Percentiles rank a stretch among this genome's conserved stretches.
These are phyloP conservation scores for Aplysina aerophoba DNA, from an alignment of 37 sponge, comb jelly and placozoan genomes.

Conservation along the genomic window DNA sequence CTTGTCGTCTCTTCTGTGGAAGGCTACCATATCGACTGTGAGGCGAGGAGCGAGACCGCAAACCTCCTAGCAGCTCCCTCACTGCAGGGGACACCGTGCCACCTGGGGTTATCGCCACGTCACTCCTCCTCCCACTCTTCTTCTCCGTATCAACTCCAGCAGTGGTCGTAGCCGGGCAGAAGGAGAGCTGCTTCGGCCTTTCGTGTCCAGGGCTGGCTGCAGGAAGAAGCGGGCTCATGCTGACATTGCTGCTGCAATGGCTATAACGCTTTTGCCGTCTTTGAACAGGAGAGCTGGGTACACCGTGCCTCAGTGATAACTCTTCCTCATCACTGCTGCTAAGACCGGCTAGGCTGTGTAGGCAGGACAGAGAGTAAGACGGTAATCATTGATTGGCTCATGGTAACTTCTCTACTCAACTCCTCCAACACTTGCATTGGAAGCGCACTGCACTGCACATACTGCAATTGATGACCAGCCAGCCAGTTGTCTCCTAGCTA, in stretches of 20 bases:
- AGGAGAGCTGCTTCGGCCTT: background rate
- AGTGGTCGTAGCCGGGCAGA: background rate
- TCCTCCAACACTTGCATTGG: too few relatives aligned
- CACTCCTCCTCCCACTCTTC: background rate
- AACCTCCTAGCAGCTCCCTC: slow-evolving; percentile 24
- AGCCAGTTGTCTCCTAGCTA: too few relatives aligned
- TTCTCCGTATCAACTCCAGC: background rate
- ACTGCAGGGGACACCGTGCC: slow-evolving; percentile 57
- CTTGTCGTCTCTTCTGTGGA: background rate
- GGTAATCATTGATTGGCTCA: too few relatives aligned
- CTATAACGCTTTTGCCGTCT: background rate
- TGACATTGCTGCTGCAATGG: background rate
- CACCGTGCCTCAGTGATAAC: background rate
- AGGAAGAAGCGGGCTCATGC: background rate
- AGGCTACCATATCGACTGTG: background rate
- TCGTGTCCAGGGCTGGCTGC: background rate
- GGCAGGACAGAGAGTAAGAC: background rate
- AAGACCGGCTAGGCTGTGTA: background rate
- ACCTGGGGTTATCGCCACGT: slow-evolving; percentile 36
- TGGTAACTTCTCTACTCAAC: too few relatives aligned
- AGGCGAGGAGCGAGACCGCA: slow-evolving; percentile 1
- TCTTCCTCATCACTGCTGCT: slow-evolving; percentile 18
- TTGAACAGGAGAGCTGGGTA: background rate
- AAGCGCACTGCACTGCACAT: too few relatives aligned
- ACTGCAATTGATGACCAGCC: too few relatives aligned